A percentile compares a stretch with the other conserved stretches of the same genome.
These are phyloP conservation scores for Aurelia coerulea DNA, from an alignment of 30 jellyfish, hydroid and myxozoan species.

Conservation along the genomic window DNA sequence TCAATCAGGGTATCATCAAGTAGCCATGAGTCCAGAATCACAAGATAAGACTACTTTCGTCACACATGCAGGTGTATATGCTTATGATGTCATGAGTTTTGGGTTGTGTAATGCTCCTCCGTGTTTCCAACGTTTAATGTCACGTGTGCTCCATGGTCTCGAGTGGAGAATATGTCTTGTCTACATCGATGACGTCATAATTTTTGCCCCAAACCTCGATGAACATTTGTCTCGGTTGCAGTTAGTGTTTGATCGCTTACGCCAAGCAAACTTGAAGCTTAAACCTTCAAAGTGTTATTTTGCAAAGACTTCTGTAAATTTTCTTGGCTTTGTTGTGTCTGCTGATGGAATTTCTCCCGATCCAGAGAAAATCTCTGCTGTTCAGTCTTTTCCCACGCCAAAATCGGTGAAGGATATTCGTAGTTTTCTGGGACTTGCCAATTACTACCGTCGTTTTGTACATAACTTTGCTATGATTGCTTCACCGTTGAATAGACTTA, in stretches of 20 bases:
- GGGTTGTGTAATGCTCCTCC: no score
- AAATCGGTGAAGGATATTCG: constrained; percentile 24
- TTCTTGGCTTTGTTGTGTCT: constrained; percentile 68
- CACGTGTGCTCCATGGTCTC: constrained; percentile 33
- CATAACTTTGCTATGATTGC: constrained; percentile 31
- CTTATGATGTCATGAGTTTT: not conserved
- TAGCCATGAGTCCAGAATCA: constrained; percentile 2
- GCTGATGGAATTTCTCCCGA: constrained; percentile 64
- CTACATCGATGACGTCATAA: constrained; percentile 54
- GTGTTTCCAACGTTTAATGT: no score
- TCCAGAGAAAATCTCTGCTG: constrained; percentile 38
- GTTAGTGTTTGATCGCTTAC: constrained; percentile 55
- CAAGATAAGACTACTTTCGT: constrained; percentile 10
- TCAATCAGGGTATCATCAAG: constrained; percentile 13
- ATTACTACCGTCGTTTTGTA: constrained; percentile 57
- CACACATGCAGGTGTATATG: not conserved
- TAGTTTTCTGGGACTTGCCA: constrained; percentile 12
- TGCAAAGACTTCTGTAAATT: constrained; percentile 39
- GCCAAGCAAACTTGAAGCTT: constrained; percentile 55
- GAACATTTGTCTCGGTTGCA: constrained; percentile 41
- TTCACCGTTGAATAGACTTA: no score
- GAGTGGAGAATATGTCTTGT: constrained; percentile 39
- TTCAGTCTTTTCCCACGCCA: constrained; percentile 34
- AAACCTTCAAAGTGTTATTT: constrained; percentile 65
- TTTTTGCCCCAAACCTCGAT: constrained; percentile 32